Conservation (phyloP, 2,888 invertebrate genomes). For the Elgonia sp. region DNA sequence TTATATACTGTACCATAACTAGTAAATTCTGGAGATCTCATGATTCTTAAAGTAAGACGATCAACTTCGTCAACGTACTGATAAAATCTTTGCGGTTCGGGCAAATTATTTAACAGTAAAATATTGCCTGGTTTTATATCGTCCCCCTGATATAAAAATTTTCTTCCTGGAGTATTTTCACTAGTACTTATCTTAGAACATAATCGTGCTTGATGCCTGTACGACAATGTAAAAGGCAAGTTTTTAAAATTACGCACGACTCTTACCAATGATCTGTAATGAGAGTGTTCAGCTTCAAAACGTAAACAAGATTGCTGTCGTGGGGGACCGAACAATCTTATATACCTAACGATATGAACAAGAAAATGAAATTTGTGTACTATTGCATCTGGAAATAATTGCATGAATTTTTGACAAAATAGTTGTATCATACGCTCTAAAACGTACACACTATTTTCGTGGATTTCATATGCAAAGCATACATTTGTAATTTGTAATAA, state of each 20-base stretch:
- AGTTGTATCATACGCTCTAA: conserved; percentile 74
- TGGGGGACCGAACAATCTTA: conserved; percentile 38
- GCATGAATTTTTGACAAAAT: conserved; percentile 74
- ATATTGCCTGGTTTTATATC: conserved; percentile 36
- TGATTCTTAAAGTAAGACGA: conserved; percentile 6
- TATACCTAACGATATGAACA: conserved; percentile 27
- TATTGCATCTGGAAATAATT: conserved; percentile 27
- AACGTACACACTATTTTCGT: conserved; percentile 58
- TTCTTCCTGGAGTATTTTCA: conserved; percentile 14
- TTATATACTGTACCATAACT: conserved; percentile 34
- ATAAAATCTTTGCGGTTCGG: conserved; percentile 25
- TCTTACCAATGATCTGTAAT: conserved; percentile 18
- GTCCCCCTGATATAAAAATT: conserved; percentile 54
- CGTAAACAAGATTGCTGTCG: conserved; percentile 48
- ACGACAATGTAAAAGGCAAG: conserved; percentile 32
- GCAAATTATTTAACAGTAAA: conserved; percentile 52
- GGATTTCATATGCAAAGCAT: conserved; percentile 50
- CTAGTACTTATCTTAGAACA: conserved; percentile 16
- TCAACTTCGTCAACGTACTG: conserved; percentile 30
- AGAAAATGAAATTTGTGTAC: conserved; percentile 40
- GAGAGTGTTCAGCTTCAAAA: conserved; percentile 41
- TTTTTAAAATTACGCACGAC: conserved; percentile 45
- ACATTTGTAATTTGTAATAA: conserved; percentile 39
- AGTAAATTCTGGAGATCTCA: conserved; percentile 29
- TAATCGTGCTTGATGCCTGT: conserved; percentile 28